Conservation (phyloP, 2,888 invertebrate genomes). For the Diachrysia chrysitis region DNA sequence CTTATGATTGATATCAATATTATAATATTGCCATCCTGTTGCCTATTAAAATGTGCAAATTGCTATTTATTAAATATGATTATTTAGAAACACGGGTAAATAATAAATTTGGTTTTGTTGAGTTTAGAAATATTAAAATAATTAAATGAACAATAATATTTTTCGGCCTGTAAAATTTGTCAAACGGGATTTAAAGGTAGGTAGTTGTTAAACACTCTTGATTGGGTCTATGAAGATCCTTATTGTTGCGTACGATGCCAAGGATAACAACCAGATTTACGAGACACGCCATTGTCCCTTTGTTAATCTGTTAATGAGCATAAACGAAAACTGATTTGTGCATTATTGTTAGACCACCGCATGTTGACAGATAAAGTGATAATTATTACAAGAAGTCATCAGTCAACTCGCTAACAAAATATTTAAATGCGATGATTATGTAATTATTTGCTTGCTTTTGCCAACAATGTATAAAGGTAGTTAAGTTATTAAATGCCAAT, state of each 20-base stretch:
- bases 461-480: no score
- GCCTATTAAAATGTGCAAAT: background rate
- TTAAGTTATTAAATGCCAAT: no score
- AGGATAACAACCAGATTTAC: constrained; percentile 38
- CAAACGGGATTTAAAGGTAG: no score
- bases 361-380: background rate
- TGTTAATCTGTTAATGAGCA: constrained; percentile 7
- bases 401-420: background rate
- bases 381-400: background rate
- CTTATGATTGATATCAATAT: background rate
- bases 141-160: no score
- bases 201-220: background rate
- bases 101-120: background rate
- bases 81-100: background rate
- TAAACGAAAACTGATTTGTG: constrained; percentile 19
- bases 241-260: constrained; percentile 38
- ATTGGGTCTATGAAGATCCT: constrained; percentile 12
- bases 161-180: no score
- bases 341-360: background rate
- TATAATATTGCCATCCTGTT: background rate
- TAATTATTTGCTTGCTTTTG: background rate
- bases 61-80: no score
- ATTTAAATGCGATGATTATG: background rate
- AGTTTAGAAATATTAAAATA: no score
- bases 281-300: constrained; percentile 35